These are phyloP conservation scores for Eidolon dupreanum DNA, from an alignment of 2,797 vertebrate species.

Conservation along the genomic window DNA sequence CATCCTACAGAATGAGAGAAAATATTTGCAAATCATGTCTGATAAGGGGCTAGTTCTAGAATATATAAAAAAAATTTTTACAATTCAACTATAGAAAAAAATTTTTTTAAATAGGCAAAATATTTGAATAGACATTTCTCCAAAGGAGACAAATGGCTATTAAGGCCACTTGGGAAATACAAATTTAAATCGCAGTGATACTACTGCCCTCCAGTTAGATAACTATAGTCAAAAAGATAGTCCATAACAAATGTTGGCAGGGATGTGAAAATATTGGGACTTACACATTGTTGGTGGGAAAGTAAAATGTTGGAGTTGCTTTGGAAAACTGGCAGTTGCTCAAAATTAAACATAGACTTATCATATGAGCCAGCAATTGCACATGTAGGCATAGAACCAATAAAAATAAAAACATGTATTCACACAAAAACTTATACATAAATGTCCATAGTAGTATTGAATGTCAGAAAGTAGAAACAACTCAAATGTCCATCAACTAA, in stretches of 20 bases:
- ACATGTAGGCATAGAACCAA: background rate
- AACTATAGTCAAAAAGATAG: background rate
- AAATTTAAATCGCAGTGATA: slow-evolving; percentile 4
- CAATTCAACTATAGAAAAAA: background rate
- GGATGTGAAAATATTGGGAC: background rate
- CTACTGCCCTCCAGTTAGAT: background rate
- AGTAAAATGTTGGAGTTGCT: background rate
- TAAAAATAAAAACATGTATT: slow-evolving; percentile 17
- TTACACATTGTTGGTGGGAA: background rate
- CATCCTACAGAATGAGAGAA: background rate
- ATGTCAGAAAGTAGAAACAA: background rate
- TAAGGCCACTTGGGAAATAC: background rate
- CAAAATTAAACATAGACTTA: background rate
- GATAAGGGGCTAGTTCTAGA: background rate
- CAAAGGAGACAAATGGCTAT: background rate
- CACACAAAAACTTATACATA: background rate
- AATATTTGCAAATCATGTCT: background rate
- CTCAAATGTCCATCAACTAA: background rate
- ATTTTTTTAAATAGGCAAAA: background rate
- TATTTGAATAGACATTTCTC: background rate
- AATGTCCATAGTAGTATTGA: background rate
- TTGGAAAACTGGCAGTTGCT: background rate
- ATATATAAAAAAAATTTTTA: background rate
- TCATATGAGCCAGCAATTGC: background rate
- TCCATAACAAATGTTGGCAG: background rate